A percentile compares a stretch with the other conserved stretches of the same genome.
These are phyloP conservation scores for Tyrophagus putrescentiae DNA, from an alignment of 1,140 invertebrate species.

Conservation along the genomic window DNA sequence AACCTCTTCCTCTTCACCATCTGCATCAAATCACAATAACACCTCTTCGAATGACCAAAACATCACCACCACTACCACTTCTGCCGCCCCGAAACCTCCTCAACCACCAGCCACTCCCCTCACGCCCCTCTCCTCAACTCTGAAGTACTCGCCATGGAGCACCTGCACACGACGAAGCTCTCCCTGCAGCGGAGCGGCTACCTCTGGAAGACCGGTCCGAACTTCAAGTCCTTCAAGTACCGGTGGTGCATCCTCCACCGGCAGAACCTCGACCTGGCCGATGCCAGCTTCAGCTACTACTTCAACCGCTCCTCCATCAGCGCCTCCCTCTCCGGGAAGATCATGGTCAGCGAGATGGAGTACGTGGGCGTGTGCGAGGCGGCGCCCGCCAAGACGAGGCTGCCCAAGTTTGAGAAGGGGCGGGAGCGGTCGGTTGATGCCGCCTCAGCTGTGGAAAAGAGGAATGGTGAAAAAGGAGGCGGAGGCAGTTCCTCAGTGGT, in stretches of 20 bases:
- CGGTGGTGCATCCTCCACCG: slow-evolving; percentile 19
- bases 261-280: background rate
- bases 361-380: background rate
- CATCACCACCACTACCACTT: too few species aligned
- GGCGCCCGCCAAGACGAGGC: background rate
- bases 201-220: slow-evolving; percentile 21
- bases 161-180: background rate
- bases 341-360: slow-evolving; percentile 9
- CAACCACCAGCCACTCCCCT: background rate
- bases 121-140: background rate
- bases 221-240: slow-evolving; percentile 15
- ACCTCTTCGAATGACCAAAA: too few species aligned
- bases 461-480: background rate
- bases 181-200: slow-evolving; percentile 18
- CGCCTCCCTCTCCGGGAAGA: background rate
- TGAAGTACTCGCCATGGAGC: background rate
- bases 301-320: background rate
- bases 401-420: slow-evolving; percentile 1
- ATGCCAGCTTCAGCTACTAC: slow-evolving; percentile 11
- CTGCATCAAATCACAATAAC: too few species aligned
- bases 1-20: background rate
- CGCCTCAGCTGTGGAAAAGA: background rate
- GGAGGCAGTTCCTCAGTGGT: background rate
- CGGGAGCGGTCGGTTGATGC: background rate
- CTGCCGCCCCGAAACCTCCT: too few species aligned